A percentile compares a stretch with the other conserved stretches of the same genome.
These are phyloP conservation scores for Periophthalmus modestus DNA, from an alignment of 2,113 vertebrate species.

Conservation along the genomic window DNA sequence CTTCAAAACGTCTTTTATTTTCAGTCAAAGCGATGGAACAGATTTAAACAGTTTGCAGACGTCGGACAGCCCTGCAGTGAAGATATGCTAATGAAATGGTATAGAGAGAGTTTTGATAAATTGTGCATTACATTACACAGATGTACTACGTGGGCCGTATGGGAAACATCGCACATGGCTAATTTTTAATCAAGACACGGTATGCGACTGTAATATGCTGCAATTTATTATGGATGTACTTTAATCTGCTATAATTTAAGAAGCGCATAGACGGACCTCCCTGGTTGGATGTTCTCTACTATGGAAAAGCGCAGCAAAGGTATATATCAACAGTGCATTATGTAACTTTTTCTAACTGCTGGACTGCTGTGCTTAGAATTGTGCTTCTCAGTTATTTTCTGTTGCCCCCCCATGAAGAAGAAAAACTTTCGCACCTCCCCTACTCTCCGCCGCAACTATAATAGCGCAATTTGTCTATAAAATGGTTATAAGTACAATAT, in stretches of 20 bases:
- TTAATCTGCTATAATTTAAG: not conserved
- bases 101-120: constrained; percentile 1
- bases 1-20: constrained; percentile 27
- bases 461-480: no score
- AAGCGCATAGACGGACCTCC: not conserved
- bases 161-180: not conserved
- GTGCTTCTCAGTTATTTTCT: no score
- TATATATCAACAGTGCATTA: not conserved
- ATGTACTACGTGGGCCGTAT: not conserved
- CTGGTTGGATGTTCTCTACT: no score
- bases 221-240: not conserved
- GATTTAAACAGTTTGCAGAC: constrained; percentile 10
- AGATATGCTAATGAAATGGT: not conserved
- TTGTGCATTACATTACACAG: not conserved
- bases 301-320: no score
- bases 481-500: no score
- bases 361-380: no score
- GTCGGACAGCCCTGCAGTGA: constrained; percentile 8
- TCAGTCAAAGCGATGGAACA: constrained; percentile 1
- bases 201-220: not conserved
- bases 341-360: no score
- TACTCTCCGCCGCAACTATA: no score
- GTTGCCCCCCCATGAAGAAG: no score
- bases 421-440: no score
- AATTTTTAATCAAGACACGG: not conserved